phyloP scores from a whole-genome alignment of 2,888 invertebrate genomes.

The Cyaniris semiargus region DNA sequence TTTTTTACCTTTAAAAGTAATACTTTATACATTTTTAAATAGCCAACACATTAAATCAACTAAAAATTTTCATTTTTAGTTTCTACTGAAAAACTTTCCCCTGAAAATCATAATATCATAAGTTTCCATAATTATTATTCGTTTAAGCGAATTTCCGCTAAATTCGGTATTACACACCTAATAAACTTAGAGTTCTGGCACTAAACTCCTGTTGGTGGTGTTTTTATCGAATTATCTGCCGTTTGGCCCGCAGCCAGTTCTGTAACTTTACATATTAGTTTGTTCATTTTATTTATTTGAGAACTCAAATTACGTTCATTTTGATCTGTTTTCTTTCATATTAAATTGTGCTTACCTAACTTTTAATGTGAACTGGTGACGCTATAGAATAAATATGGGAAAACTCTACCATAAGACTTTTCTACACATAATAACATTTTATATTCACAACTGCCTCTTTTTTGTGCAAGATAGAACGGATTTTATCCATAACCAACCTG shows the following conservation, averaged over 20 bases:
- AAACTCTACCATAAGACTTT: no score
- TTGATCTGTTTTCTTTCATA: background rate
- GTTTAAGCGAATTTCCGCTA: conserved; percentile 34
- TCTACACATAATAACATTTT: no score
- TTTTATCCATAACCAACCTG: no score
- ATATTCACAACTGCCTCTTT: no score
- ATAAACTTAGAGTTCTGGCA: conserved; percentile 42
- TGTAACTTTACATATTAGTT: conserved; percentile 35
- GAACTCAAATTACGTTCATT: background rate
- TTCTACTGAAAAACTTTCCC: background rate
- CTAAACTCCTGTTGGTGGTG: conserved; percentile 48
- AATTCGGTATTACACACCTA: conserved; percentile 35
- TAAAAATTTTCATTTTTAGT: background rate
- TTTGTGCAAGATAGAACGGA: no score
- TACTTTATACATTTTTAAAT: no score
- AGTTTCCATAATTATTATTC: conserved; percentile 9
- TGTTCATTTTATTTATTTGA: conserved; percentile 9
- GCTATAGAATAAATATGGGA: no score
- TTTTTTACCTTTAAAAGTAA: no score
- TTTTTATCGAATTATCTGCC: conserved; percentile 73
- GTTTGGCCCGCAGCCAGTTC: conserved; percentile 56
- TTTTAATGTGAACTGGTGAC: no score
- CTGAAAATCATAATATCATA: background rate
- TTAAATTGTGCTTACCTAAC: no score
- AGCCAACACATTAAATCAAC: no score